Percentiles rank a stretch among this genome's conserved stretches.
Conservation (phyloP, 2,797 vertebrate genomes). For the Sparidentex hasta region DNA sequence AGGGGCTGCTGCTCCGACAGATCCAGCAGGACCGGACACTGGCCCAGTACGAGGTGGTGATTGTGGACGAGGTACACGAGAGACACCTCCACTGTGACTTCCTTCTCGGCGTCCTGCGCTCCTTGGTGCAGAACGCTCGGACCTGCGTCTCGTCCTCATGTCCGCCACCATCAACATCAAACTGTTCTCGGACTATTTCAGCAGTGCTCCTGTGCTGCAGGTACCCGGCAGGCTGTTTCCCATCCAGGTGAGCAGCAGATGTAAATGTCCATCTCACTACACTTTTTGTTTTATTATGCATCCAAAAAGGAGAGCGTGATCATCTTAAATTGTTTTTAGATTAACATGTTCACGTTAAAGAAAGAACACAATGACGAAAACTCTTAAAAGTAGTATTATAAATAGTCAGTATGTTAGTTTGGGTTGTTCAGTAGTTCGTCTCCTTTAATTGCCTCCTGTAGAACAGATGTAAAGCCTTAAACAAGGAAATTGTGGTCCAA, state of each 20-base stretch:
- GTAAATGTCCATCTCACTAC: background rate
- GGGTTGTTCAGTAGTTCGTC: background rate
- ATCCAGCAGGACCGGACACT: constrained; percentile 88
- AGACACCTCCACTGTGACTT: constrained; percentile 94
- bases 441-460: background rate
- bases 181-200: constrained; percentile 92
- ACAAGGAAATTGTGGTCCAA: background rate
- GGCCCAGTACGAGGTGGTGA: constrained; percentile 87
- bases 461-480: background rate
- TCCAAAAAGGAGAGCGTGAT: background rate
- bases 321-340: background rate
- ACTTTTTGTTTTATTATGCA: background rate
- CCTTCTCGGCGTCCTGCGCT: constrained; percentile 90
- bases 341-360: background rate
- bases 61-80: constrained; percentile 95
- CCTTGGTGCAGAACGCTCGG: constrained; percentile 82
- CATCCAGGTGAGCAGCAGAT: constrained; percentile 85
- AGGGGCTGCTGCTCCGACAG: constrained; percentile 93
- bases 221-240: constrained; percentile 94
- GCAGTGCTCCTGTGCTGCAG: constrained; percentile 90
- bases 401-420: background rate
- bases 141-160: constrained; percentile 93
- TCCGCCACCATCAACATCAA: constrained; percentile 95
- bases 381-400: background rate
- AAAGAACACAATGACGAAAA: background rate